A percentile compares a stretch with the other conserved stretches of the same genome.
These are phyloP conservation scores for Barnardius zonarius DNA, from an alignment of 2,113 vertebrate species.

Conservation along the genomic window DNA sequence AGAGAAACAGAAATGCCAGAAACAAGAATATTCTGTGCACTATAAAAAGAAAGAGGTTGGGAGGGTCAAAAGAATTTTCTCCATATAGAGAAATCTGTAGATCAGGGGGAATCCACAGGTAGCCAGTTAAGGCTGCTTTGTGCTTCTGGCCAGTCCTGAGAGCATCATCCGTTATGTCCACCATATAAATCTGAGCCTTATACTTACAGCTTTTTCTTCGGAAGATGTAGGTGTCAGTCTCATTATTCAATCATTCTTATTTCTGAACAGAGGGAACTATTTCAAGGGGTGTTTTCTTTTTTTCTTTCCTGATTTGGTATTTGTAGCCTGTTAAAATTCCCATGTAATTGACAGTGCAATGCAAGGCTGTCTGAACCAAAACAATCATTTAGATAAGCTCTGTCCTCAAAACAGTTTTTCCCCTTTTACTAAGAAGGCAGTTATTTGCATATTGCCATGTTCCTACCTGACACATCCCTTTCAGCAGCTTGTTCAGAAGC, in stretches of 20 bases:
- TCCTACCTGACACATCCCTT: neutral
- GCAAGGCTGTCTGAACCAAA: slow-evolving; percentile 30
- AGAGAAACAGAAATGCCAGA: neutral
- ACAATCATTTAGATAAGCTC: slow-evolving; percentile 39
- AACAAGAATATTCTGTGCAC: neutral
- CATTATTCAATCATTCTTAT: slow-evolving; percentile 28
- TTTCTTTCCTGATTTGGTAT: neutral
- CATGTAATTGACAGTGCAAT: slow-evolving; percentile 27
- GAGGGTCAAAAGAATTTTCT: neutral
- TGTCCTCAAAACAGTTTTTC: neutral
- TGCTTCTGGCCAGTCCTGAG: neutral
- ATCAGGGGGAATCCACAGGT: neutral
- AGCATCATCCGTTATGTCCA: neutral
- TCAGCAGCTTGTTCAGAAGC: neutral
- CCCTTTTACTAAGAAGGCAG: neutral
- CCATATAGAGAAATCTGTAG: neutral
- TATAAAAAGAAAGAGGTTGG: neutral
- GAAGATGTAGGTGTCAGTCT: neutral
- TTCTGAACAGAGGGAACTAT: slow-evolving; percentile 4
- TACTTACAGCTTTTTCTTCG: neutral
- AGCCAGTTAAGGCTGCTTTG: neutral
- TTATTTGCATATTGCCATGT: neutral
- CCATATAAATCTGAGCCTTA: neutral
- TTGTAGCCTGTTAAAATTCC: slow-evolving; percentile 28
- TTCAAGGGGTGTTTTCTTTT: neutral